Conservation (phyloP, 2,888 invertebrate species). For the Branchellion lobata region DNA sequence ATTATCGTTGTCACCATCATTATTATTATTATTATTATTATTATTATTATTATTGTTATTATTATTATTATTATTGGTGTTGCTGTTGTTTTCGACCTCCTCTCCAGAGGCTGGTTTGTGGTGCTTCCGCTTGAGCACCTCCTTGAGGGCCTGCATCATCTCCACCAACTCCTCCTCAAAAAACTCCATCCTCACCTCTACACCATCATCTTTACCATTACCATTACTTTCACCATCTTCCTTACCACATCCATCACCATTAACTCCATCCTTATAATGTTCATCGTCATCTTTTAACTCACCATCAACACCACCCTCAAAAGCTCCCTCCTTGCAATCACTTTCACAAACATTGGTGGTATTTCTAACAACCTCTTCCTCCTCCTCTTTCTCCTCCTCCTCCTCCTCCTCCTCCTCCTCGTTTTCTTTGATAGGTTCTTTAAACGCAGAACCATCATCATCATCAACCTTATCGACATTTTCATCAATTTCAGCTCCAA, state of each 20-base stretch:
- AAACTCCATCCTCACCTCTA: background rate
- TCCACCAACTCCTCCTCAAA: background rate
- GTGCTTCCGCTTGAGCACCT: background rate
- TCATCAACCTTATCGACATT: background rate
- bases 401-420: too few relatives aligned
- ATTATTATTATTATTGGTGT: conserved; percentile 2
- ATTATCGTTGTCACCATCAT: background rate
- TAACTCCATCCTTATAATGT: background rate
- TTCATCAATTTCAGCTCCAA: background rate
- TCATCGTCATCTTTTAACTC: background rate
- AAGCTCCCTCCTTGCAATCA: too few relatives aligned
- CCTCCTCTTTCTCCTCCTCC: too few relatives aligned
- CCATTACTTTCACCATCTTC: background rate
- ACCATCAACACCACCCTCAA: too few relatives aligned
- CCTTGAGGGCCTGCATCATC: background rate
- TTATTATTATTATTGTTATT: conserved; percentile 24
- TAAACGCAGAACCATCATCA: background rate
- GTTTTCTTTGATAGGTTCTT: too few relatives aligned
- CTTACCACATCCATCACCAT: background rate
- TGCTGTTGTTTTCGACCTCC: background rate
- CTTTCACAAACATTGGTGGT: too few relatives aligned
- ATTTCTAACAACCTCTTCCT: too few relatives aligned
- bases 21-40: conserved; percentile 2
- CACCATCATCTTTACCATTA: too few relatives aligned
- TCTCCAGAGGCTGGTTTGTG: too few relatives aligned